phyloP scores from a whole-genome alignment of 2,888 invertebrate species.

The Drosophila mimica region DNA sequence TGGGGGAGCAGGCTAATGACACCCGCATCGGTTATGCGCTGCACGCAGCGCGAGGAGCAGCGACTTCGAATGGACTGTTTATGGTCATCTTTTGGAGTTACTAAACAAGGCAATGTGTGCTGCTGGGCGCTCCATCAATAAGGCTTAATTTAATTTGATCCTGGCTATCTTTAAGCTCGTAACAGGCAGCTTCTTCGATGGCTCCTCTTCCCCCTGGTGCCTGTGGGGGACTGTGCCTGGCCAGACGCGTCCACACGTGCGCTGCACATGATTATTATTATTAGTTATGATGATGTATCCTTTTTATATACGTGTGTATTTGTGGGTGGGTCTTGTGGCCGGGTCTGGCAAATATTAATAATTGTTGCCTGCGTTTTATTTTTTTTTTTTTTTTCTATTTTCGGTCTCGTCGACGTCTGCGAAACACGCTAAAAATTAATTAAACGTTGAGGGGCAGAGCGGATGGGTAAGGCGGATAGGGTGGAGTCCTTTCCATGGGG shows the following conservation, averaged over 20 bases:
- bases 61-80: constrained; percentile 35
- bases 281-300: constrained; percentile 78
- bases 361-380: constrained; percentile 65
- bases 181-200: constrained; percentile 10
- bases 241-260: constrained; percentile 53
- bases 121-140: constrained; percentile 70
- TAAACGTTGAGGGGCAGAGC: constrained; percentile 65
- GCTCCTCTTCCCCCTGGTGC: neutral
- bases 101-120: constrained; percentile 29
- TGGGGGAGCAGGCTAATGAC: constrained; percentile 63
- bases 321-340: constrained; percentile 18
- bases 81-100: constrained; percentile 42
- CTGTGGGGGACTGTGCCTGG: neutral
- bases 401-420: constrained; percentile 54
- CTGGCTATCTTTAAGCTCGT: constrained; percentile 66
- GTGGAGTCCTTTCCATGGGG: neutral
- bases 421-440: constrained; percentile 81
- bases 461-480: constrained; percentile 17
- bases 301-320: constrained; percentile 45
- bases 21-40: constrained; percentile 62
- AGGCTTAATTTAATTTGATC: constrained; percentile 78
- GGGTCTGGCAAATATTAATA: constrained; percentile 75
- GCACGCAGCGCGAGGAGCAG: constrained; percentile 51
- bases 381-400: constrained; percentile 59
- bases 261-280: constrained; percentile 74